These are phyloP conservation scores for Asarcornis scutulata DNA, from an alignment of 2,113 vertebrate species.

Conservation along the genomic window DNA sequence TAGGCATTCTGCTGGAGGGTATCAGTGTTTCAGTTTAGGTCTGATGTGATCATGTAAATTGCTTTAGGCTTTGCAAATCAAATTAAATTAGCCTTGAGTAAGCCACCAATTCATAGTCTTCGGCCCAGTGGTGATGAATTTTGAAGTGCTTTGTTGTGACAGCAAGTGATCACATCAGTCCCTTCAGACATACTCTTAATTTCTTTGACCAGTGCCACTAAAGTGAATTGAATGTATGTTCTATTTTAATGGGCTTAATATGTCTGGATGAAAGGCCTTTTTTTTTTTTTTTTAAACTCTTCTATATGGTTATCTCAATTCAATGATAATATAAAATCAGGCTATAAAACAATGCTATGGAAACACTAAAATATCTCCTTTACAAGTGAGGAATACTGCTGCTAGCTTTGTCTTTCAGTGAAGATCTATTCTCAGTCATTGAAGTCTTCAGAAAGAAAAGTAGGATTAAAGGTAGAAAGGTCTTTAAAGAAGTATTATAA, in stretches of 20 bases:
- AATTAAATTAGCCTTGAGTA: conserved; percentile 8
- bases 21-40: neutral
- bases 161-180: neutral
- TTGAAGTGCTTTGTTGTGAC: neutral
- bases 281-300: rapidly evolving
- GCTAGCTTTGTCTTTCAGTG: neutral
- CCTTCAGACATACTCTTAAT: neutral
- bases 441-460: neutral
- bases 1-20: neutral
- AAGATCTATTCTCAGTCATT: neutral
- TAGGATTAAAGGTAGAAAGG: neutral
- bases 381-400: neutral
- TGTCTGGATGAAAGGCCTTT: neutral
- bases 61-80: neutral
- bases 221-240: neutral
- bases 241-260: neutral
- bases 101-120: neutral
- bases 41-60: neutral
- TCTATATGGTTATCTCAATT: neutral
- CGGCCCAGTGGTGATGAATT: neutral
- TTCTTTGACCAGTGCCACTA: neutral
- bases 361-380: neutral
- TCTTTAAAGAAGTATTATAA: neutral
- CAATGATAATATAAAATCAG: neutral
- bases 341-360: neutral